Evolutionary conservation across 2,113 vertebrate genomes (phyloP).

Genomic region (Climacteris rufus): DNA sequence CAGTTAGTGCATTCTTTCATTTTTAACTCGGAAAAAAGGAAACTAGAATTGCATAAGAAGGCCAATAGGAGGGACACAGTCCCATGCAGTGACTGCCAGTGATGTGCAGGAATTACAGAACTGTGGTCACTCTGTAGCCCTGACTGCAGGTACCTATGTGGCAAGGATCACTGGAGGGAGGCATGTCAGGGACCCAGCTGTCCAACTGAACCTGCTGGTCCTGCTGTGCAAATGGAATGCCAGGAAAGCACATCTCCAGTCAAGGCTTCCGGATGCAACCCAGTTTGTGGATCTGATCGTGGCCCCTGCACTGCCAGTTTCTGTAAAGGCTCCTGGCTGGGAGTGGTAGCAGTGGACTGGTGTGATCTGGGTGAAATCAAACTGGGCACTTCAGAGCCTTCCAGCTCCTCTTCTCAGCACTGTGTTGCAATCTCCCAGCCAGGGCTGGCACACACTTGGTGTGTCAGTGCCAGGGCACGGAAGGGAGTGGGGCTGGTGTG

Average conservation of each 20-base stretch:
- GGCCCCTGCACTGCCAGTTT: accelerated
- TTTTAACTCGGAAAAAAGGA: background rate
- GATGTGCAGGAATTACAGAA: background rate
- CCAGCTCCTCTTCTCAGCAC: background rate
- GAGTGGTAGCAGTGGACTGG: background rate
- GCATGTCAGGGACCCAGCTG: background rate
- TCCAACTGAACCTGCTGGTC: background rate
- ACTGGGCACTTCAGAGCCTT: background rate
- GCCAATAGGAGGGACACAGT: background rate
- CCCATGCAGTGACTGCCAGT: background rate
- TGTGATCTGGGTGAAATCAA: background rate
- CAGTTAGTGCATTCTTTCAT: background rate
- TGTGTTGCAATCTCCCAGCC: background rate
- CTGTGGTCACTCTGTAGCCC: background rate
- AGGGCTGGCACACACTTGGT: accelerated
- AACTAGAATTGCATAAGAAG: background rate
- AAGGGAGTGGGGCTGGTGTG: background rate
- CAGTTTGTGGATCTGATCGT: background rate
- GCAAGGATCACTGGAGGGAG: background rate
- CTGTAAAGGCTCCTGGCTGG: background rate
- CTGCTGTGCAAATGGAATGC: background rate
- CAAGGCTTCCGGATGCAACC: background rate
- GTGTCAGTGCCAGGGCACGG: background rate
- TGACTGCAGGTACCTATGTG: background rate
- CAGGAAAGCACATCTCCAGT: background rate